These are phyloP conservation scores for Samia ricini DNA, from an alignment of 1,140 invertebrate species.

Conservation along the genomic window DNA sequence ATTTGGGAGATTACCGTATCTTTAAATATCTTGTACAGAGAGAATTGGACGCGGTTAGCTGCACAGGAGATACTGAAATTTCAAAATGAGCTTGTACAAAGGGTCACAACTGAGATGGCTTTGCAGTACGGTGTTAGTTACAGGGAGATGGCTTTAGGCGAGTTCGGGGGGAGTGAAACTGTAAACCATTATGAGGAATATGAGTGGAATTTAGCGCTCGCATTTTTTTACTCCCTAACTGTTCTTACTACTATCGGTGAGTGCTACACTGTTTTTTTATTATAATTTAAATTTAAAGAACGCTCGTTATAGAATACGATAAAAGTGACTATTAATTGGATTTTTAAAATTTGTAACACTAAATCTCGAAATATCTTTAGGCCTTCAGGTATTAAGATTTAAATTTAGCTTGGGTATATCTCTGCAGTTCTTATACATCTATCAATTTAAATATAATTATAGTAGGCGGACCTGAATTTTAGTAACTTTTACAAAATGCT, in stretches of 20 bases:
- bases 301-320: background rate
- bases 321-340: no score
- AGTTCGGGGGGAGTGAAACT: slow-evolving; percentile 55
- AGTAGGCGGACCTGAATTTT: no score
- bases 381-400: no score
- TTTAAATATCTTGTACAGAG: slow-evolving; percentile 94
- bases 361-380: no score
- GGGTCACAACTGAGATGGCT: slow-evolving; percentile 86
- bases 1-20: slow-evolving; percentile 97
- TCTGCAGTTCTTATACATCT: no score
- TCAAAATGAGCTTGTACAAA: slow-evolving; percentile 90
- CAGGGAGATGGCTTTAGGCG: slow-evolving; percentile 74
- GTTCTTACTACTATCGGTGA: slow-evolving; percentile 97
- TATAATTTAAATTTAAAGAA: background rate
- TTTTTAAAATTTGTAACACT: no score
- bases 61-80: slow-evolving; percentile 76
- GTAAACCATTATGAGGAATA: slow-evolving; percentile 78
- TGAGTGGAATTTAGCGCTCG: slow-evolving; percentile 95
- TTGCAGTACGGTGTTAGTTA: slow-evolving; percentile 74
- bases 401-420: no score
- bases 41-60: slow-evolving; percentile 92
- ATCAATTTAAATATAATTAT: no score
- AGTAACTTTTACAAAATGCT: no score
- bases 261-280: slow-evolving; percentile 51
- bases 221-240: slow-evolving; percentile 97